Evolutionary conservation across 2,113 vertebrate species (phyloP).

Genomic region (Trachemys scripta): DNA sequence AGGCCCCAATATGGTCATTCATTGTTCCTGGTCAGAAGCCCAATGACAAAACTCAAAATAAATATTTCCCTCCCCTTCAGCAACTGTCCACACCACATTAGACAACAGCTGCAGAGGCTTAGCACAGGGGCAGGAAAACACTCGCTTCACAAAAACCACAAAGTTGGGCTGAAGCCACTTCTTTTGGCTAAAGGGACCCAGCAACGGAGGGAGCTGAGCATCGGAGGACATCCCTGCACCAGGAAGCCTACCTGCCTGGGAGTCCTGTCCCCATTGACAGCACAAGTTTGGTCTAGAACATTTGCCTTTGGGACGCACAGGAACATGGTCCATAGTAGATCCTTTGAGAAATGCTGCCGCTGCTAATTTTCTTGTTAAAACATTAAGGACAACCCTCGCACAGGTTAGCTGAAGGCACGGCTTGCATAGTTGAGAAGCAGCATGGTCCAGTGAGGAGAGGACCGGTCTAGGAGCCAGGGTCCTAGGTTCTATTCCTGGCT

Average conservation of each 20-base stretch:
- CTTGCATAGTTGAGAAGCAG: not conserved
- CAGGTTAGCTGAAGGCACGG: not conserved
- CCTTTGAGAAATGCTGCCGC: not conserved
- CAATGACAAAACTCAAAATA: constrained; percentile 74
- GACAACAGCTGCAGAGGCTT: constrained; percentile 76
- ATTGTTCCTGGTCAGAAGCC: constrained; percentile 58
- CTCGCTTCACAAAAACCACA: not conserved
- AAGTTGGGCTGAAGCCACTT: not conserved
- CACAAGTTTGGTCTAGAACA: not conserved
- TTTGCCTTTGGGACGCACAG: not conserved
- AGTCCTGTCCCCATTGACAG: not conserved
- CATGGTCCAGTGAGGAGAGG: not conserved
- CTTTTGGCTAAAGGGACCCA: not conserved
- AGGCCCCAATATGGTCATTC: constrained; percentile 6
- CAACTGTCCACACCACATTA: constrained; percentile 21
- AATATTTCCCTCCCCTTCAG: constrained; percentile 56
- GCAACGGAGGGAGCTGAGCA: not conserved
- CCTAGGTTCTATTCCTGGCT: not conserved
- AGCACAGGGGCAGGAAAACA: not conserved
- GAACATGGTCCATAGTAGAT: not conserved
- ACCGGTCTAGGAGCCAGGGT: not conserved
- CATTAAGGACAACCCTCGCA: not conserved
- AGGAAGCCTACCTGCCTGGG: not conserved
- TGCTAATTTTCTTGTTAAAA: not conserved
- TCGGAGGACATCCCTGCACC: not conserved